These are phyloP conservation scores for Hipposideros larvatus DNA, from an alignment of 2,797 vertebrate species.

Conservation along the genomic window DNA sequence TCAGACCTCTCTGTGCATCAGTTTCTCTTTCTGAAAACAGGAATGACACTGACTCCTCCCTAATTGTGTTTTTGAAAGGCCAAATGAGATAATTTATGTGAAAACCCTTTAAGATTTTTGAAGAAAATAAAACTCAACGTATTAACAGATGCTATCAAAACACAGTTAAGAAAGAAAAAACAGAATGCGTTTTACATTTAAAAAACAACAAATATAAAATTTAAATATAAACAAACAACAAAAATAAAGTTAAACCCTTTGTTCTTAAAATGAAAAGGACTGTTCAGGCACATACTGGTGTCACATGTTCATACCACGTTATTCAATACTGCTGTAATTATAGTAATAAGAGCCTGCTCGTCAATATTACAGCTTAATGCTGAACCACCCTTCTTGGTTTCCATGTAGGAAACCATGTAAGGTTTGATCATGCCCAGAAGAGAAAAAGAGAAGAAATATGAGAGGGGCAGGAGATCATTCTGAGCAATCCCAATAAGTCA, in stretches of 20 bases:
- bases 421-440: slow-evolving; percentile 62
- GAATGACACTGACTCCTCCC: slow-evolving; percentile 37
- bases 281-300: slow-evolving; percentile 30
- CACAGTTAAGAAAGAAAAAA: slow-evolving; percentile 41
- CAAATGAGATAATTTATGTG: slow-evolving; percentile 45
- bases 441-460: slow-evolving; percentile 61
- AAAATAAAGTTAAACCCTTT: slow-evolving; percentile 37
- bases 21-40: slow-evolving; percentile 55
- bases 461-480: not conserved
- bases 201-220: slow-evolving; percentile 51
- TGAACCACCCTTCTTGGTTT: slow-evolving; percentile 57
- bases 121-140: slow-evolving; percentile 48
- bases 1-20: not conserved
- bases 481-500: slow-evolving; percentile 46
- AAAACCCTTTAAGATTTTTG: slow-evolving; percentile 48
- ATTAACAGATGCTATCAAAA: not conserved
- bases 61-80: slow-evolving; percentile 23
- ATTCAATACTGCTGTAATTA: slow-evolving; percentile 71
- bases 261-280: slow-evolving; percentile 64
- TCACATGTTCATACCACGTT: slow-evolving; percentile 33
- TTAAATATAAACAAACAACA: not conserved
- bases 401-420: slow-evolving; percentile 46
- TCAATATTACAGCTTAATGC: slow-evolving; percentile 62
- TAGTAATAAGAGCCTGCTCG: slow-evolving; percentile 66
- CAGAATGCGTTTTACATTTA: not conserved